These are phyloP conservation scores for Paralinhomoeus sp. DNA, from an alignment of 2,888 invertebrate species.

Conservation along the genomic window DNA sequence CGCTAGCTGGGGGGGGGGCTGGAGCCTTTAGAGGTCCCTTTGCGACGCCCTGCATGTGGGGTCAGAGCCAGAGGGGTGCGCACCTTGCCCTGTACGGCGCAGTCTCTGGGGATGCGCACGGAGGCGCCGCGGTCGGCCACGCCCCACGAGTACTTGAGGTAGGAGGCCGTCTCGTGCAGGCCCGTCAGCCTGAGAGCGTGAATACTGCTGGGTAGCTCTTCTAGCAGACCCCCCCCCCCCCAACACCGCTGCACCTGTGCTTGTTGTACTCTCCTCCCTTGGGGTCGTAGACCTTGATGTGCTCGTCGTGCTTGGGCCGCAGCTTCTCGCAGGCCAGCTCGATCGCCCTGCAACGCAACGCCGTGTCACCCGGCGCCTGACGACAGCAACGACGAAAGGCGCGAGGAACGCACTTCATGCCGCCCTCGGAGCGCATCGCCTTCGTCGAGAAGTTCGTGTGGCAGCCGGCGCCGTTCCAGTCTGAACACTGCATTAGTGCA, in stretches of 20 bases:
- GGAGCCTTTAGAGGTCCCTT: too few relatives aligned
- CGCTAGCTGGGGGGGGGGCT: too few relatives aligned
- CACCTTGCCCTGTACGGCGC: too few relatives aligned
- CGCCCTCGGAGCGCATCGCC: conserved; percentile 46
- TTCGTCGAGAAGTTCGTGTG: conserved; percentile 86
- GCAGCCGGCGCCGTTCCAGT: conserved; percentile 87
- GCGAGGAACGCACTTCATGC: neutral
- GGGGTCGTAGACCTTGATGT: conserved; percentile 86
- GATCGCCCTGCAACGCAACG: conserved; percentile 75
- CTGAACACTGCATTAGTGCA: too few relatives aligned
- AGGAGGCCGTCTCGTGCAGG: conserved; percentile 76
- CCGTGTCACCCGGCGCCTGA: too few relatives aligned
- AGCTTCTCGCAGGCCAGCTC: conserved; percentile 79
- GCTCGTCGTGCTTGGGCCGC: conserved; percentile 67
- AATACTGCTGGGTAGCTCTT: too few relatives aligned
- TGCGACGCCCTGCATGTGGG: too few relatives aligned
- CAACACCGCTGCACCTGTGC: too few relatives aligned
- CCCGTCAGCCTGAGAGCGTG: too few relatives aligned
- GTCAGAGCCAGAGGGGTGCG: too few relatives aligned
- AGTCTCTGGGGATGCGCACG: conserved; percentile 19
- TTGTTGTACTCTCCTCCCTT: conserved; percentile 82
- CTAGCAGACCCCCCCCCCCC: too few relatives aligned
- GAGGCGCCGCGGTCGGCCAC: conserved; percentile 18
- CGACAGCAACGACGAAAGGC: too few relatives aligned
- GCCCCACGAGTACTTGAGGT: conserved; percentile 60